Evolutionary conservation across 1,140 invertebrate genomes (phyloP), one percentile per base, ranked within the genome.

Genomic region (Dinoponera quadriceps): DNA sequence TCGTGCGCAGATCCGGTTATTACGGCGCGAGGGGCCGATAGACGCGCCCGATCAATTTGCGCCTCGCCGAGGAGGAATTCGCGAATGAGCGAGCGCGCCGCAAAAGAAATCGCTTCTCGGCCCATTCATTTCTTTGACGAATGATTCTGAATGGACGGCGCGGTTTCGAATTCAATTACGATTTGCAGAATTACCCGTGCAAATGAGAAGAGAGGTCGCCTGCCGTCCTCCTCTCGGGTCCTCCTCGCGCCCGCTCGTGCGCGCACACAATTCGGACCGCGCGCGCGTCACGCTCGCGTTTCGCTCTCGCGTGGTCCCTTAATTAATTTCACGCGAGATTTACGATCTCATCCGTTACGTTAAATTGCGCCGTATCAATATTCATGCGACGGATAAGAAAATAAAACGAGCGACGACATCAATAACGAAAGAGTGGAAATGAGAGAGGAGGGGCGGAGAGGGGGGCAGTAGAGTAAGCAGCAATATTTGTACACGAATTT

Each of bases 161-260:
- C 66, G 68, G 71, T 86, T 82, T 83, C 85, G 80, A 84, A 89
- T 89, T 89, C 88, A 89, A 89, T 89, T 88, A 89, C 85, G 48
- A 89, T 89, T 89, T 88, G 85, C 82, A 54, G 88, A 85, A 89
- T 89, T 89, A 84, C 81, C 88, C 87, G 87, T 89, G 88, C 87
- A 89, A 89, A 88, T 89, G 87, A 86, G 81, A 66, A 86, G 81
- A 66, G 51, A 72, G 27, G 57, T 59, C 59, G 62, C 55, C 75
- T 29, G 33, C 65, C 51, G 20, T 25, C 63, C 44, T 63, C 48
- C 44, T 60, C 27, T 44, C 38, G 38, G 38, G 2, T 33, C 2
- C 5, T 33, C 4, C 9, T 11, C 38, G 9, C 38, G 29, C 38
- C 0, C 38, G 38, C 38, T 3, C 38, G 38, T 9, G 48, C 16